Conservation (phyloP, 2,113 vertebrate species). For the Alethe diademata region DNA sequence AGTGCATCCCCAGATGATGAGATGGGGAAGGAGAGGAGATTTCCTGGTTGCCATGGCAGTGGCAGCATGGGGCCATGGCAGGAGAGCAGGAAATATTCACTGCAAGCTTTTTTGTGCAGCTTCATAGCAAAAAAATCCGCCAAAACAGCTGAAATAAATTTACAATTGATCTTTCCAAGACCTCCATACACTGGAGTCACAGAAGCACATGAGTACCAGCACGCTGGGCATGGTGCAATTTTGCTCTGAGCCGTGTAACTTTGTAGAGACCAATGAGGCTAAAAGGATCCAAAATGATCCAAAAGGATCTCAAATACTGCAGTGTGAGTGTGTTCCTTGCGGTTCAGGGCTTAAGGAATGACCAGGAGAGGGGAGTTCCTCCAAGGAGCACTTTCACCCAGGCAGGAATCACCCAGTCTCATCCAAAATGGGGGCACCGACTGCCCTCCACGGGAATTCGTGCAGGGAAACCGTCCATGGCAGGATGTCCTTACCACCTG, state of each 20-base stretch:
- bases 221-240: not conserved
- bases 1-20: not conserved
- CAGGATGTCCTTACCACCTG: not conserved
- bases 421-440: not conserved
- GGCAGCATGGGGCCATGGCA: conserved; percentile 38
- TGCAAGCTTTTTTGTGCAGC: not conserved
- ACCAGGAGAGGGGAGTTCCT: not conserved
- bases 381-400: not conserved
- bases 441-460: not conserved
- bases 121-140: not conserved
- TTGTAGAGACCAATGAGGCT: not conserved
- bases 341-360: not conserved
- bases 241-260: not conserved
- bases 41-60: conserved; percentile 34
- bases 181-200: not conserved
- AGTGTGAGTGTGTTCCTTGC: not conserved
- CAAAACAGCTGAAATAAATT: conserved; percentile 19
- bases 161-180: not conserved
- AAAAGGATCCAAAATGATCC: not conserved
- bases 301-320: not conserved
- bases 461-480: accelerated
- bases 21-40: not conserved
- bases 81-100: conserved; percentile 21
- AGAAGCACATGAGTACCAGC: not conserved
- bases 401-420: not conserved